These are phyloP conservation scores for Zele albiditarsus DNA, from an alignment of 2,888 invertebrate species.

Conservation along the genomic window DNA sequence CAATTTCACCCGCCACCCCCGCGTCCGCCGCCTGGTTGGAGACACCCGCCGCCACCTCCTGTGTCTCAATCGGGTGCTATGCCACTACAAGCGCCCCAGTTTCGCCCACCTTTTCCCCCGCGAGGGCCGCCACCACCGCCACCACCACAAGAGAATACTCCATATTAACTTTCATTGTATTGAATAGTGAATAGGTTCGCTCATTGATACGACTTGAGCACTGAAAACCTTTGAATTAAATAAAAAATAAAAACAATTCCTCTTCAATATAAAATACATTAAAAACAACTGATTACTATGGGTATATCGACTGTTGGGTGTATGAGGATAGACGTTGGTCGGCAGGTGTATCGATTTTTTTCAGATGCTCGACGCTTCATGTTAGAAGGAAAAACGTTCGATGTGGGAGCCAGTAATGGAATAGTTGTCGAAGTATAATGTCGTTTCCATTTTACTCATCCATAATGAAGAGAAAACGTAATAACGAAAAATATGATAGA, in stretches of 20 bases:
- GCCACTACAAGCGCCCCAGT: slow-evolving; percentile 74
- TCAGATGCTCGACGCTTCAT: slow-evolving; percentile 34
- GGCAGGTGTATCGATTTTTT: slow-evolving; percentile 61
- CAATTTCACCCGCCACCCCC: slow-evolving; percentile 71
- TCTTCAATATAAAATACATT: neutral
- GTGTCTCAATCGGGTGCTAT: slow-evolving; percentile 78
- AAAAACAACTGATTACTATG: neutral
- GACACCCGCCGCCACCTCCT: slow-evolving; percentile 78
- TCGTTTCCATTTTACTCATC: neutral
- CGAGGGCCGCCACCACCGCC: slow-evolving; percentile 84
- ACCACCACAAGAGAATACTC: slow-evolving; percentile 69
- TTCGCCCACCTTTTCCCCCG: slow-evolving; percentile 78
- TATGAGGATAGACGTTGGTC: slow-evolving; percentile 56
- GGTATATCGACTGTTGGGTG: slow-evolving; percentile 55
- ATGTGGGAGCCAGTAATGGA: neutral
- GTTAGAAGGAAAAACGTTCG: neutral
- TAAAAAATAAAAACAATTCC: neutral
- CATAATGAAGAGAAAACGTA: neutral
- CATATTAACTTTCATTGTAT: slow-evolving; percentile 56
- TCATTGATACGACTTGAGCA: neutral
- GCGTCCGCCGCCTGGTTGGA: slow-evolving; percentile 79
- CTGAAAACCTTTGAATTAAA: slow-evolving; percentile 5
- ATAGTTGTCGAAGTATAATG: neutral
- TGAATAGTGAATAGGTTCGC: neutral
- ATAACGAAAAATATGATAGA: neutral